phyloP scores from a whole-genome alignment of 64 coral and sea anemone genomes.

The Cladopsammia gracilis region DNA sequence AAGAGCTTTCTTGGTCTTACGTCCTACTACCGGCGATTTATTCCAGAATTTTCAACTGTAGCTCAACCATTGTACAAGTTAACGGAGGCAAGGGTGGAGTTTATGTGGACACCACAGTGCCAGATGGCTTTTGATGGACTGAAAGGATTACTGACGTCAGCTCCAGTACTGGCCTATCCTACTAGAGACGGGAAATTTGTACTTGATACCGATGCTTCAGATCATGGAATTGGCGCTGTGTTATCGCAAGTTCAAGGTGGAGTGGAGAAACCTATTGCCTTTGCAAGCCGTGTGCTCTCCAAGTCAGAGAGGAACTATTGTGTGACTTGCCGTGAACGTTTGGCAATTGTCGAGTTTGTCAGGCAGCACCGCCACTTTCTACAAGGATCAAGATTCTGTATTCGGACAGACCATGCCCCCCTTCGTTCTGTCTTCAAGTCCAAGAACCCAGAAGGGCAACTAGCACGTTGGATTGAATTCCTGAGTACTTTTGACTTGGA shows the following conservation, averaged over 20 bases:
- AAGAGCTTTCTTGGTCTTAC: background rate
- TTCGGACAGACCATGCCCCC: background rate
- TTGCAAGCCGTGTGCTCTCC: background rate
- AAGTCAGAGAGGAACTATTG: slow-evolving; percentile 22
- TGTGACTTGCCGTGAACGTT: background rate
- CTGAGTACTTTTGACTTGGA: slow-evolving; percentile 31
- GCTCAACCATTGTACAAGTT: background rate
- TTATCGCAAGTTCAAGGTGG: background rate
- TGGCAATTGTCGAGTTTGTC: slow-evolving; percentile 15
- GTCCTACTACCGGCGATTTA: slow-evolving; percentile 8
- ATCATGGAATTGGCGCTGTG: slow-evolving; percentile 18
- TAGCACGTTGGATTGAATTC: slow-evolving; percentile 45
- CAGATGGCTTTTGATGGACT: background rate
- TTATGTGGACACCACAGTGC: background rate
- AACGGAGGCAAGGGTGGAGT: background rate
- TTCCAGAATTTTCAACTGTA: background rate
- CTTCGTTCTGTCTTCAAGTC: background rate
- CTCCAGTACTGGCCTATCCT: slow-evolving; percentile 7
- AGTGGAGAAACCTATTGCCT: slow-evolving; percentile 34
- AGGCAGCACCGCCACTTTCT: background rate
- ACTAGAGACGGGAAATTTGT: slow-evolving; percentile 7
- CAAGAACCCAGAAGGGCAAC: slow-evolving; percentile 45
- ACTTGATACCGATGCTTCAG: slow-evolving; percentile 43
- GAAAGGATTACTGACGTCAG: slow-evolving; percentile 17
- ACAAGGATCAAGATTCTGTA: background rate